Evolutionary conservation across 2,888 invertebrate genomes (phyloP).

Genomic region (Amiota mariae): DNA sequence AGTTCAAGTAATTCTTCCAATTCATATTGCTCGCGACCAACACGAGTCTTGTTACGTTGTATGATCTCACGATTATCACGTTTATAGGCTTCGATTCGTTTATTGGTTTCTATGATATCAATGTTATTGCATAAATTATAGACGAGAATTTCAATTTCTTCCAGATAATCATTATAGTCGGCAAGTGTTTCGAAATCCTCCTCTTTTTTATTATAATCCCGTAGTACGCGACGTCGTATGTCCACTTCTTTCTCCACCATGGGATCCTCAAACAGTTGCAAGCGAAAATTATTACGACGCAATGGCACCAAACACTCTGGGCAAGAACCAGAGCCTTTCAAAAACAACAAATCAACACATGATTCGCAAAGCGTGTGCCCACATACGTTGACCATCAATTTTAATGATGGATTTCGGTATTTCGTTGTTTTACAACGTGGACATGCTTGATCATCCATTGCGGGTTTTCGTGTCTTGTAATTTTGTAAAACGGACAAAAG

Average conservation of each 20-base stretch:
- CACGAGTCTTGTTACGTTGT: conserved; percentile 84
- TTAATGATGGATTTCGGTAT: conserved; percentile 95
- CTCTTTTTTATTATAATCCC: conserved; percentile 95
- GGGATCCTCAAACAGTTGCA: conserved; percentile 97
- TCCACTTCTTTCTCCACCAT: conserved; percentile 98
- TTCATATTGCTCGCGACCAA: conserved; percentile 87
- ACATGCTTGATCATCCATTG: conserved; percentile 75
- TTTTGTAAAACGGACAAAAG: too few relatives aligned
- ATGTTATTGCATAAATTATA: conserved; percentile 93
- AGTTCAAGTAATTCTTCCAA: conserved; percentile 88
- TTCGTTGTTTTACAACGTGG: conserved; percentile 97
- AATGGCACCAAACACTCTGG: conserved; percentile 94
- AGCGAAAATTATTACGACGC: conserved; percentile 90
- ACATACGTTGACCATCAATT: conserved; percentile 98
- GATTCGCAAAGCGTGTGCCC: conserved; percentile 98
- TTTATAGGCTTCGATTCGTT: conserved; percentile 91
- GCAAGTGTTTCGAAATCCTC: conserved; percentile 89
- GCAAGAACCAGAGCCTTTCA: conserved; percentile 96
- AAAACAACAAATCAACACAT: conserved; percentile 95
- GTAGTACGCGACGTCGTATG: conserved; percentile 89
- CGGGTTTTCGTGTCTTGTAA: too few relatives aligned
- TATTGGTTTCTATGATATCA: conserved; percentile 90
- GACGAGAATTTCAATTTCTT: conserved; percentile 93
- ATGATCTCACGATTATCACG: conserved; percentile 91
- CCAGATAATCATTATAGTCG: conserved; percentile 97